Base-by-base conservation (phyloP, 2,888 invertebrate species). In the Oligia strigilis region DNA sequence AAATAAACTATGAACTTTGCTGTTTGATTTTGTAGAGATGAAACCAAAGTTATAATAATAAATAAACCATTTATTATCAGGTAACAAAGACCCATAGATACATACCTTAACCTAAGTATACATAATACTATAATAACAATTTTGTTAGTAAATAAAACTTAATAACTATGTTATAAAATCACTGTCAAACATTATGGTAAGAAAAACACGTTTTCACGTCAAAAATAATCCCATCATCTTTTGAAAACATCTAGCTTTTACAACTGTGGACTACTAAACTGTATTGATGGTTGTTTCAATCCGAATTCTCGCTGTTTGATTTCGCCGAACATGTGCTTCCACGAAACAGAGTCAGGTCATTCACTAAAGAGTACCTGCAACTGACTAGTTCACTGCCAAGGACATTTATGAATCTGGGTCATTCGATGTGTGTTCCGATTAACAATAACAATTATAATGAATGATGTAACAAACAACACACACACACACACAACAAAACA, bases 311-410 rank as follows among this genome's bases (percentile, higher is more conserved):
- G 4, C 23, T 29, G 17, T 65, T 9, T n/a, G 6, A 62, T 19
- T 43, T n/a, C 6, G 1, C 4, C 4, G 17, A 43, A 2, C 40
- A 43, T 23, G 17, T 29, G 6, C 1, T 17, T 81, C 23, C 5
- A 60, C 11, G 46, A 36, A 19, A n/a, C 43, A 17, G 4, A 13
- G 0, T 60, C 17, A 6, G 29, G 29, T 70, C 17, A 29, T 29
- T 17, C 14, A 62, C 52, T 46, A 14, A 1, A 29, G 9, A 17
- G 4, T 17, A 19, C 17, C n/a, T 64, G 74, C 72, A 52, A 4
- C 11, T 11, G 14, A 19, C 23, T 62, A 29, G 62, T 73, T 79
- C 74, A 82, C 17, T 55, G 82, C 55, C 78, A 74, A 82, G 43
- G 78, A 1, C 46, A 79, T 46, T 29, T 23, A 29, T 17, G 82